Conservation (phyloP, 2,888 invertebrate species). For the Campoletis raptor region DNA sequence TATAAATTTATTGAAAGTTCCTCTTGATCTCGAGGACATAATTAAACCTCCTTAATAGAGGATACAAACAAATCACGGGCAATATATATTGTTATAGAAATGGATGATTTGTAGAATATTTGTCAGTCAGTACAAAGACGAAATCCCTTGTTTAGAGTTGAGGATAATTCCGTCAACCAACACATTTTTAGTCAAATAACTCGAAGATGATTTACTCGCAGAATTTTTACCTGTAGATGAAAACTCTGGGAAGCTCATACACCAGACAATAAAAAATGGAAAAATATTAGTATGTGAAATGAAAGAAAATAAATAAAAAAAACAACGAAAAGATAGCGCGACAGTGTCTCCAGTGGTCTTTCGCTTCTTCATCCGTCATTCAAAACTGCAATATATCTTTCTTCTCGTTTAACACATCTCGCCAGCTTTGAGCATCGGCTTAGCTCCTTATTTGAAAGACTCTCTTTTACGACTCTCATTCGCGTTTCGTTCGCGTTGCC, state of each 20-base stretch:
- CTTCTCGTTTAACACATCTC: conserved; percentile 65
- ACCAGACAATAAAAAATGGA: not conserved
- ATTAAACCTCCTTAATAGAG: too few species aligned
- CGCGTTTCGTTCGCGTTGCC: conserved; percentile 48
- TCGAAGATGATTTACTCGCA: not conserved
- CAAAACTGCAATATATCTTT: conserved; percentile 36
- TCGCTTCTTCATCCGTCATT: conserved; percentile 24
- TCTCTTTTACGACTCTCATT: conserved; percentile 64
- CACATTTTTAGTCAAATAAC: not conserved
- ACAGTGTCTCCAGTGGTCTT: conserved; percentile 1
- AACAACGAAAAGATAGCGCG: conserved; percentile 1
- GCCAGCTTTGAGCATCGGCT: conserved; percentile 38
- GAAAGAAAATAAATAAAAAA: not conserved
- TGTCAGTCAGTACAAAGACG: not conserved
- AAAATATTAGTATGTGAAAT: conserved; percentile 15
- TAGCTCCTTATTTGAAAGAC: conserved; percentile 66
- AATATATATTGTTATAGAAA: too few species aligned
- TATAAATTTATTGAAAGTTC: too few species aligned
- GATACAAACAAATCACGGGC: too few species aligned
- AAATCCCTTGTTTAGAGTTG: not conserved
- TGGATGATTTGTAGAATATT: not conserved
- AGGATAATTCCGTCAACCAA: not conserved
- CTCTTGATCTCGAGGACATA: too few species aligned
- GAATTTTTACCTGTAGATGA: not conserved
- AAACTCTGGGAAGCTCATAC: not conserved